Evolutionary conservation across 2,797 vertebrate species (phyloP).

Genomic region (Pangasius larnaudii): DNA sequence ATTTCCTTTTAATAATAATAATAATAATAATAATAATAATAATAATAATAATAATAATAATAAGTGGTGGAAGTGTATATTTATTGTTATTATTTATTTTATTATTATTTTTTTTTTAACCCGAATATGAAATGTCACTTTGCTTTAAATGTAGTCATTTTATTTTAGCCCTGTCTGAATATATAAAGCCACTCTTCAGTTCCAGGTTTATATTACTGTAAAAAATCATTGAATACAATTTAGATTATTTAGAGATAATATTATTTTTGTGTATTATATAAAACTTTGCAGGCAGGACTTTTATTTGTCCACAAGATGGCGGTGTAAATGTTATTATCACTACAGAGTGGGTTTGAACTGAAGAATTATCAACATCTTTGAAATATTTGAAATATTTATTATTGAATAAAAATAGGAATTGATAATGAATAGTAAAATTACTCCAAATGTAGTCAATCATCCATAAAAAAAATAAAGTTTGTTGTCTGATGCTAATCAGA

Average conservation of each 20-base stretch:
- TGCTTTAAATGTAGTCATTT: neutral
- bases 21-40: neutral
- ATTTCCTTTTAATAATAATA: neutral
- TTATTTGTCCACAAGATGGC: slow-evolving; percentile 3
- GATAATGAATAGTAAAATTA: neutral
- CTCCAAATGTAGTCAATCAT: neutral
- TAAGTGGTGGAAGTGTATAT: neutral
- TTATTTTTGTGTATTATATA: neutral
- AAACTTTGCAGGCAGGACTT: neutral
- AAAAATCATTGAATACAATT: neutral
- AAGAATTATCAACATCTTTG: neutral
- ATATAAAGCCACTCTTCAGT: neutral
- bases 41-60: neutral
- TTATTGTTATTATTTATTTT: neutral
- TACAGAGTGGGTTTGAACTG: neutral
- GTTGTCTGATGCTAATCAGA: neutral
- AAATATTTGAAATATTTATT: neutral
- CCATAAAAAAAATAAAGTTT: neutral
- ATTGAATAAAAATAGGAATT: neutral
- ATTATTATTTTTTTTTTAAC: neutral
- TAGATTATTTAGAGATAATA: neutral
- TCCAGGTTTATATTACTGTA: neutral
- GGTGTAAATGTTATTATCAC: neutral
- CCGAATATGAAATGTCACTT: neutral
- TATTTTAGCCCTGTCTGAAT: neutral